These are phyloP conservation scores for Dryomyza anilis DNA, from an alignment of 2,888 invertebrate species.

Conservation along the genomic window DNA sequence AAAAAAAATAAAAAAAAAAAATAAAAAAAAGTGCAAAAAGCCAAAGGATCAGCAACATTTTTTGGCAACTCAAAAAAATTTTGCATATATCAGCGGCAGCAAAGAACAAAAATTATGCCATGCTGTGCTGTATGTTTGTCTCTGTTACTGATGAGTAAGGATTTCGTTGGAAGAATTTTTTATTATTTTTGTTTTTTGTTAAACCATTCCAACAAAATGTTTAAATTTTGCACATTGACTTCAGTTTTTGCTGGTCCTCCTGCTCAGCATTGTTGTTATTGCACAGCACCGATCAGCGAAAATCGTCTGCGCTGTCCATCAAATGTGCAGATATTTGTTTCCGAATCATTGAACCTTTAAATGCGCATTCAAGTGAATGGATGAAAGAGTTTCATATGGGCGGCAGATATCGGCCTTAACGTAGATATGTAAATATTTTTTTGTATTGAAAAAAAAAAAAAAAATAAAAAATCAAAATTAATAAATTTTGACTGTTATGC, in stretches of 20 bases:
- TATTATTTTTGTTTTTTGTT: constrained; percentile 33
- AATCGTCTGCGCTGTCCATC: constrained; percentile 51
- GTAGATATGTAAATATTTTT: not conserved
- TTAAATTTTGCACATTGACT: not conserved
- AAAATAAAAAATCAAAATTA: no score
- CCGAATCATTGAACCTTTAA: constrained; percentile 57
- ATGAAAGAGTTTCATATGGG: not conserved
- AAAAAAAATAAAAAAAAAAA: constrained; percentile 18
- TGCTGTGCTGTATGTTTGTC: no score
- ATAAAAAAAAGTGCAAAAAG: constrained; percentile 27
- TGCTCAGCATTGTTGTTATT: constrained; percentile 5
- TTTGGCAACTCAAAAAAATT: constrained; percentile 41
- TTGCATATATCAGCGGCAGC: constrained; percentile 39
- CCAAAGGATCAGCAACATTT: constrained; percentile 17
- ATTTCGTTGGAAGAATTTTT: constrained; percentile 55
- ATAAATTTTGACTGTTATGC: no score
- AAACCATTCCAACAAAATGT: not conserved
- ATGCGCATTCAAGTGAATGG: constrained; percentile 37
- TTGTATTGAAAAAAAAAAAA: not conserved
- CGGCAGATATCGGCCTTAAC: not conserved
- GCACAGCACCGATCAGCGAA: constrained; percentile 17
- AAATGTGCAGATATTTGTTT: constrained; percentile 59
- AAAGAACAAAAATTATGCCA: no score
- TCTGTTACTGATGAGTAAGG: constrained; percentile 40
- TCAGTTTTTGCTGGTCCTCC: not conserved